phyloP scores from a whole-genome alignment of 2,797 vertebrate genomes.

The Hybognathus amarus region DNA sequence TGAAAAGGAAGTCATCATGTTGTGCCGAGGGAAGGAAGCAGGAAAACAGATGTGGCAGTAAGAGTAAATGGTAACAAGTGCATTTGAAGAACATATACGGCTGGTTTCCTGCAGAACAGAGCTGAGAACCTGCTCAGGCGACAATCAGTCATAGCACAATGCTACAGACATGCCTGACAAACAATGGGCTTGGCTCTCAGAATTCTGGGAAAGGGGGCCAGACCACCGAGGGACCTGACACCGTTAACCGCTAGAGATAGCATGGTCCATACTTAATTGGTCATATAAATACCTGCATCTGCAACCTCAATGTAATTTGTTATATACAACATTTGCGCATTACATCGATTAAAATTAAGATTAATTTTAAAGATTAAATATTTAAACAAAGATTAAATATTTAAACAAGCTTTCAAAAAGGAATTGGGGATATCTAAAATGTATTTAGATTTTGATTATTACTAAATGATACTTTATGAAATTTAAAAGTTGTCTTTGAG shows the following conservation, averaged over 20 bases:
- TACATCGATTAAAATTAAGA: too few species aligned
- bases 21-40: constrained; percentile 85
- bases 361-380: too few species aligned
- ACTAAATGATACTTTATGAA: neutral
- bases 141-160: constrained; percentile 82
- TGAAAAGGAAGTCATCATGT: constrained; percentile 75
- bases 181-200: constrained; percentile 84
- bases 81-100: constrained; percentile 68
- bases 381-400: too few species aligned
- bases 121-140: constrained; percentile 72
- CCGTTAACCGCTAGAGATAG: constrained; percentile 34
- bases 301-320: neutral
- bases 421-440: neutral
- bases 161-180: constrained; percentile 77
- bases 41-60: constrained; percentile 85
- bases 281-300: neutral
- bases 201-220: constrained; percentile 88
- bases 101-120: constrained; percentile 64
- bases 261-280: neutral
- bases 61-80: constrained; percentile 78
- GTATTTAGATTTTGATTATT: neutral
- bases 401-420: neutral
- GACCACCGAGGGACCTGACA: constrained; percentile 45
- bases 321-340: neutral
- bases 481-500: neutral